Conservation (phyloP, 2,113 vertebrate species). For the Sinocyclocheilus maitianheensis region DNA sequence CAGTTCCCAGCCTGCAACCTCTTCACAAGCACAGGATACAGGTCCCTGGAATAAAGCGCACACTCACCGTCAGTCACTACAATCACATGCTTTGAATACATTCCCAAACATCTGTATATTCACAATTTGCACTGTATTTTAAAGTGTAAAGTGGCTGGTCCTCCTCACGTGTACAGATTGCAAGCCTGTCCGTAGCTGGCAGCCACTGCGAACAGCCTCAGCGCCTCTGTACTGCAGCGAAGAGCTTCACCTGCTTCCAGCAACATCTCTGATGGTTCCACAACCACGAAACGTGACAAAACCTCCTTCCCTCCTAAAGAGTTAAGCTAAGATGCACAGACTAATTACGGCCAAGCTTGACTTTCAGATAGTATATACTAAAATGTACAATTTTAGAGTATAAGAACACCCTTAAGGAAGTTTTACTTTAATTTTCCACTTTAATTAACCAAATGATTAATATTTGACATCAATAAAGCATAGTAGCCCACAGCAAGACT, state of each 20-base stretch:
- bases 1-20: constrained; percentile 78
- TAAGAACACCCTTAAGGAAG: neutral
- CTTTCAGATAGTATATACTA: neutral
- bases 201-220: constrained; percentile 87
- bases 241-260: constrained; percentile 82
- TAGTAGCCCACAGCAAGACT: neutral
- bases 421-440: neutral
- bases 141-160: neutral
- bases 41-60: constrained; percentile 75
- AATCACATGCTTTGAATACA: neutral
- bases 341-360: neutral
- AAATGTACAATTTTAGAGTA: neutral
- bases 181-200: constrained; percentile 88
- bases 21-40: constrained; percentile 87
- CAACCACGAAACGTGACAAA: constrained; percentile 82
- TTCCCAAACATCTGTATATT: neutral
- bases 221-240: constrained; percentile 80
- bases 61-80: neutral
- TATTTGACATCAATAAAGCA: neutral
- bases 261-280: constrained; percentile 81
- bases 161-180: constrained; percentile 84
- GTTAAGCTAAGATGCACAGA: constrained; percentile 72
- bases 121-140: neutral
- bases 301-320: constrained; percentile 79
- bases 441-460: neutral